Conservation (phyloP, 2,888 invertebrate genomes). For the Cheilosia vulpina region DNA sequence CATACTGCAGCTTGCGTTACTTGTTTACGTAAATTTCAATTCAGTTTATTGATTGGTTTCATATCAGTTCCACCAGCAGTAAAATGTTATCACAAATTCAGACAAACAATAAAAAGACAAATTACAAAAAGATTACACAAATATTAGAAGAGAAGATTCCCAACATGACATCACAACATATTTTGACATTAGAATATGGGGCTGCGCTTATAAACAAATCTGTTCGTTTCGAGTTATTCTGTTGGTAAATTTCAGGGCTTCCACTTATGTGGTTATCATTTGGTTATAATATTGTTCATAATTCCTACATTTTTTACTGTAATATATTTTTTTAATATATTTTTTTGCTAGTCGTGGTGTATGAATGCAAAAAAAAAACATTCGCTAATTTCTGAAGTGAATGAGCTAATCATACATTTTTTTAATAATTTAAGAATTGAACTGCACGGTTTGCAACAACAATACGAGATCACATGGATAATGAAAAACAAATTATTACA, state of each 20-base stretch:
- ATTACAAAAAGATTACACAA: constrained; percentile 4
- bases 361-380: too few relatives aligned
- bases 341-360: too few relatives aligned
- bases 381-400: too few relatives aligned
- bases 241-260: not conserved
- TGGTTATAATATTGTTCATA: not conserved
- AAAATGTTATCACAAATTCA: constrained; percentile 22
- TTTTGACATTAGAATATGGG: constrained; percentile 43
- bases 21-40: not conserved
- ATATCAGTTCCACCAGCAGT: constrained; percentile 14
- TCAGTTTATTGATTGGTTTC: constrained; percentile 13
- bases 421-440: too few relatives aligned
- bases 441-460: too few relatives aligned
- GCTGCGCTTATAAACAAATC: constrained; percentile 54
- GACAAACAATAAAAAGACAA: constrained; percentile 1
- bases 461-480: too few relatives aligned
- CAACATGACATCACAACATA: constrained; percentile 59
- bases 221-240: not conserved
- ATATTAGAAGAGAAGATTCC: not conserved
- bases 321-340: too few relatives aligned
- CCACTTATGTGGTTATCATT: not conserved
- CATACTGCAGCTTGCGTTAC: constrained; percentile 4
- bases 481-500: too few relatives aligned
- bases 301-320: too few relatives aligned
- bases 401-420: too few relatives aligned